Evolutionary conservation across 2,113 vertebrate genomes (phyloP).

Genomic region (Notiomystis cincta): DNA sequence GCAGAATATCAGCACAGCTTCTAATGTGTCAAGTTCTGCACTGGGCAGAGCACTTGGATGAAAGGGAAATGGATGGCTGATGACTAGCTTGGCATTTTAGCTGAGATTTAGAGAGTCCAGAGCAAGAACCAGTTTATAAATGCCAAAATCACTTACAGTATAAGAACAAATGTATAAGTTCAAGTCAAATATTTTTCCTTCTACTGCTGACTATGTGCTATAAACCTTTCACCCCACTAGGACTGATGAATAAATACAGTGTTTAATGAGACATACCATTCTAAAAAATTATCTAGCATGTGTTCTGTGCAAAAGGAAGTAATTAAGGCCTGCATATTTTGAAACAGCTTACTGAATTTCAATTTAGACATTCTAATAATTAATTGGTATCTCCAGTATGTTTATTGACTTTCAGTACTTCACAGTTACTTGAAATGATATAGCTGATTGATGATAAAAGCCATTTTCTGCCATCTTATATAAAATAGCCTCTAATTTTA

Average conservation of each 20-base stretch:
- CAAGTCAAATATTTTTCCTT: not conserved
- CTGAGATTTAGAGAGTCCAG: slow-evolving; percentile 27
- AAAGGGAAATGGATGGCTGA: slow-evolving; percentile 36
- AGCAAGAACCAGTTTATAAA: slow-evolving; percentile 41
- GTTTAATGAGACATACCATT: not conserved
- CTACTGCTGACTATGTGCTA: not conserved
- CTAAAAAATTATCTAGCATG: not conserved
- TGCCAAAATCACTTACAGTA: not conserved
- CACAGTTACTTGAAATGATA: not conserved
- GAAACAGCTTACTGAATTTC: not conserved
- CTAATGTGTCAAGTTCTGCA: not conserved
- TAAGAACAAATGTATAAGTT: not conserved
- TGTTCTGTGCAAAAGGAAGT: not conserved
- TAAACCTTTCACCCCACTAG: not conserved
- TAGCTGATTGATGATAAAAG: not conserved
- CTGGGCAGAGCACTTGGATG: not conserved
- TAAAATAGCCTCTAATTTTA: not conserved
- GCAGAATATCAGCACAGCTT: slow-evolving; percentile 5
- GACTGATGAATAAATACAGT: not conserved
- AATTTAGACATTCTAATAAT: not conserved
- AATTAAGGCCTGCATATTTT: not conserved
- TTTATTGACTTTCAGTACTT: not conserved
- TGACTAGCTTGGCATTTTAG: slow-evolving; percentile 34
- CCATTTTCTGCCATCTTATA: not conserved
- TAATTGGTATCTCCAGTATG: not conserved